phyloP scores from a whole-genome alignment of 2,113 vertebrate genomes.

The Sceloporus tristichus region DNA sequence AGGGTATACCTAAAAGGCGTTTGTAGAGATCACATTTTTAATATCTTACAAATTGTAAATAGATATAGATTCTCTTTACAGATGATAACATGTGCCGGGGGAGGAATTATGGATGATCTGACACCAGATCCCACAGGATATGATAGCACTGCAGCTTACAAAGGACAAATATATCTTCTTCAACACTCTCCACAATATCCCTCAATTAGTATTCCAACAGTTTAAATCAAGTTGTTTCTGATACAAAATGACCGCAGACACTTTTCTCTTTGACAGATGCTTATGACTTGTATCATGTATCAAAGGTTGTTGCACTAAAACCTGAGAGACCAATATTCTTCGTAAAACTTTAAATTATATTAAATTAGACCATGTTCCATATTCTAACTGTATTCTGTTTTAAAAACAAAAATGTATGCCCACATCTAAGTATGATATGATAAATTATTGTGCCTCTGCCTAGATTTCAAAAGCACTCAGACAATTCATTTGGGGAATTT shows the following conservation, averaged over 20 bases:
- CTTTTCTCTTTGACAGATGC: not conserved
- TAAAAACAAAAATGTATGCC: not conserved
- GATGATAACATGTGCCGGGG: not conserved
- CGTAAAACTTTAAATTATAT: not conserved
- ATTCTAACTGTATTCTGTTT: slow-evolving; percentile 7
- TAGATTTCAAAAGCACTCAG: slow-evolving; percentile 5
- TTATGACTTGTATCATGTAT: not conserved
- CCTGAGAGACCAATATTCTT: not conserved
- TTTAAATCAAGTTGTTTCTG: not conserved
- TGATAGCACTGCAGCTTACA: not conserved
- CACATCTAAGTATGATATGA: slow-evolving; percentile 13
- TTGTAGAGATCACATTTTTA: no score
- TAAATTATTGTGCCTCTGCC: not conserved
- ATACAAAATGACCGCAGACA: not conserved
- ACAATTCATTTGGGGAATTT: slow-evolving; percentile 26
- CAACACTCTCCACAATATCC: not conserved
- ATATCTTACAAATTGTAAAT: no score
- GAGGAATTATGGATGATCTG: not conserved
- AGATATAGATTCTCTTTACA: no score
- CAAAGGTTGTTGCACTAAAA: not conserved
- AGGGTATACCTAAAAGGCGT: no score
- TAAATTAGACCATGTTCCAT: not conserved
- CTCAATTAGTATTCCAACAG: not conserved
- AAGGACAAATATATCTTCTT: not conserved
- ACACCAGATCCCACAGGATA: not conserved